Percentiles rank a stretch among this genome's conserved stretches.
Evolutionary conservation across 2,797 vertebrate genomes (phyloP).

Genomic region (Sebastes oblongus): DNA sequence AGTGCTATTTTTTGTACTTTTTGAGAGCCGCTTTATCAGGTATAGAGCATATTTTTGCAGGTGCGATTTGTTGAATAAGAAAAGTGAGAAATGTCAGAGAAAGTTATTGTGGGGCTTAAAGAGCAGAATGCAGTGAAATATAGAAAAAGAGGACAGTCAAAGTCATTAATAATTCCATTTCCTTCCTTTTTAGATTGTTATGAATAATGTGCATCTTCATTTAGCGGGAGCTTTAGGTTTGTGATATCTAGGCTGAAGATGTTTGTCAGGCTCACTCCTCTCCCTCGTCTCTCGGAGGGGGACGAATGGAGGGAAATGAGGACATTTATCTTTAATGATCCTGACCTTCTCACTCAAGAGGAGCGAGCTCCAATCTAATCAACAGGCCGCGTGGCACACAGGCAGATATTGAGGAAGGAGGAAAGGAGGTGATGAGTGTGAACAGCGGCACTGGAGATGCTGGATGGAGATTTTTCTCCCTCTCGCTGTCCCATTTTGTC

Average conservation of each 20-base stretch:
- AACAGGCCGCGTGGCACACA: constrained; percentile 44
- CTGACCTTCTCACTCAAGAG: constrained; percentile 66
- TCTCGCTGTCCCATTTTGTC: constrained; percentile 28
- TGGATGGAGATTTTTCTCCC: constrained; percentile 28
- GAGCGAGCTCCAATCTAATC: constrained; percentile 64
- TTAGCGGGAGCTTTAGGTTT: not conserved
- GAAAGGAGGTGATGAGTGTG: constrained; percentile 22
- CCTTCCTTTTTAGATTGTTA: not conserved
- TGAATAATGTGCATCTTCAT: constrained; percentile 41
- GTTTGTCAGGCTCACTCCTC: constrained; percentile 29
- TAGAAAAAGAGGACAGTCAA: not conserved
- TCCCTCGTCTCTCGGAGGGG: constrained; percentile 18
- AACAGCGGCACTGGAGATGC: constrained; percentile 22
- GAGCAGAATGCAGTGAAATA: not conserved
- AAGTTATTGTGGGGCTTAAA: not conserved
- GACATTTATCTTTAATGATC: constrained; percentile 81
- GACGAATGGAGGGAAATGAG: constrained; percentile 47
- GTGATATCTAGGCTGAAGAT: constrained; percentile 23
- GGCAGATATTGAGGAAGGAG: constrained; percentile 27
- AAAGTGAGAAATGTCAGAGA: not conserved
- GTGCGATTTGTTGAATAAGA: not conserved
- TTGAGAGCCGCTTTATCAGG: not conserved
- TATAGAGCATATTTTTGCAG: not conserved
- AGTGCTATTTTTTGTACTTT: not conserved
- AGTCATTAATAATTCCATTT: not conserved